Base-by-base conservation (phyloP, 2,113 vertebrate genomes). In the Datnioides undecimradiatus region DNA sequence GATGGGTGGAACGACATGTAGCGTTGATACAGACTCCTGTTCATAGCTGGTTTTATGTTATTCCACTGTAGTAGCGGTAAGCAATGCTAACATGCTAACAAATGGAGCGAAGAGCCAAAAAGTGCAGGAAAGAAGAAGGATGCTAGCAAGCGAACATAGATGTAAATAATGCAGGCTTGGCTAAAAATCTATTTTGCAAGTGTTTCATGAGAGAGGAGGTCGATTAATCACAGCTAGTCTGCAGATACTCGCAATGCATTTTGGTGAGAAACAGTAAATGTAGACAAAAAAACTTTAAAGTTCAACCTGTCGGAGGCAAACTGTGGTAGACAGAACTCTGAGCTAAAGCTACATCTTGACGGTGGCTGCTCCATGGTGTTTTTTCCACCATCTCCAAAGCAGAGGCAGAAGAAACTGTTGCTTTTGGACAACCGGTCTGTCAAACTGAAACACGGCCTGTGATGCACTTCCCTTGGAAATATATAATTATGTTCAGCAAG, bases 401-500 rank as follows among this genome's bases (percentile, higher is more conserved):
- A 16, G 0, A 10, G 38, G 14, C 55, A 36, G 21, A 7, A 67
- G 17, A 64, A 65, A 46, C 43, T 62, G 11, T 70, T 63, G 23
- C 19, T 69, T 27, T 72, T 38, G 65, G 63, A 69, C 33, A 38
- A 4, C 13, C 4, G 7, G 5, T 51, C 58, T 71, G 65, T 67
- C 52, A 34, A 66, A 48, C 49, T 59, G 6, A 52, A 73, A 73
- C 41, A 8, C 14, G 9, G 23, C n/a, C 43, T 2, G n/a, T 29
- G 34, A 84, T 70, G 40, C 3, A 12, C 23, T 19, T 38, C 46
- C 23, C 11, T 25, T 51, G 7, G 62, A 74, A 82, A 79, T 63
- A 9, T 60, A 38, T 49, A 51, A 67, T 75, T 29, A 16, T 45
- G 8, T 67, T 43, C 48, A 23, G 52, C 27, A 48, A 51, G 25